phyloP scores from a whole-genome alignment of 2,888 invertebrate species.

The Rhagophthalmus giganteus region DNA sequence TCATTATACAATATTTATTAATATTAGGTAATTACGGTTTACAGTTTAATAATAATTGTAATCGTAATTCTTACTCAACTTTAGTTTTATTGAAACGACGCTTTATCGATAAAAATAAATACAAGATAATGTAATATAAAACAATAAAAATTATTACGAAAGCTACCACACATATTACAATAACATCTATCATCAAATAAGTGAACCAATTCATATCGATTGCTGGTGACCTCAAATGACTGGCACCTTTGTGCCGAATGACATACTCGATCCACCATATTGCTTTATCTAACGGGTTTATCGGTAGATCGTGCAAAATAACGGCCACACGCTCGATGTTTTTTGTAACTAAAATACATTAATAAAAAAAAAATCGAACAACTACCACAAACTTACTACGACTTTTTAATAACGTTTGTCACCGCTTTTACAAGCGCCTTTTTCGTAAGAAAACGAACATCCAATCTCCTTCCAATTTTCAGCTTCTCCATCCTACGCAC shows the following conservation, averaged over 20 bases:
- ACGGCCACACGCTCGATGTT: slow-evolving; percentile 11
- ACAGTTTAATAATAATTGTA: no score
- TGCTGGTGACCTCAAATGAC: slow-evolving; percentile 49
- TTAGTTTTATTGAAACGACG: not conserved
- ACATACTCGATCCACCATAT: slow-evolving; percentile 51
- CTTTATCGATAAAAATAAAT: not conserved
- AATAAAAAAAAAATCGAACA: not conserved
- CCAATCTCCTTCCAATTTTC: slow-evolving; percentile 25
- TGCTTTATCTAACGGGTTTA: slow-evolving; percentile 43
- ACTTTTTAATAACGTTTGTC: slow-evolving; percentile 13
- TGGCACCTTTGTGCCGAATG: slow-evolving; percentile 47
- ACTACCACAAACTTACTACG: slow-evolving; percentile 14
- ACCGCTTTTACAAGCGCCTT: slow-evolving; percentile 11
- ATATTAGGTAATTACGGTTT: no score
- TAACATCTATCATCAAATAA: slow-evolving; percentile 20
- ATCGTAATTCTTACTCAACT: not conserved
- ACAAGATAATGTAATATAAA: not conserved
- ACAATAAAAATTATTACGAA: not conserved
- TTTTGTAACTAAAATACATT: slow-evolving; percentile 22
- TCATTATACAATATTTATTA: no score
- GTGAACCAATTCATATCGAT: slow-evolving; percentile 43
- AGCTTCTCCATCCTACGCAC: slow-evolving; percentile 19
- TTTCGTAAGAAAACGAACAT: slow-evolving; percentile 11
- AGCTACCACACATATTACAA: slow-evolving; percentile 1
- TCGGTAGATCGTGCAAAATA: slow-evolving; percentile 32